Percentiles rank a stretch among this genome's conserved stretches.
Conservation (phyloP, 2,113 vertebrate species). For the Heterocephalus glaber region DNA sequence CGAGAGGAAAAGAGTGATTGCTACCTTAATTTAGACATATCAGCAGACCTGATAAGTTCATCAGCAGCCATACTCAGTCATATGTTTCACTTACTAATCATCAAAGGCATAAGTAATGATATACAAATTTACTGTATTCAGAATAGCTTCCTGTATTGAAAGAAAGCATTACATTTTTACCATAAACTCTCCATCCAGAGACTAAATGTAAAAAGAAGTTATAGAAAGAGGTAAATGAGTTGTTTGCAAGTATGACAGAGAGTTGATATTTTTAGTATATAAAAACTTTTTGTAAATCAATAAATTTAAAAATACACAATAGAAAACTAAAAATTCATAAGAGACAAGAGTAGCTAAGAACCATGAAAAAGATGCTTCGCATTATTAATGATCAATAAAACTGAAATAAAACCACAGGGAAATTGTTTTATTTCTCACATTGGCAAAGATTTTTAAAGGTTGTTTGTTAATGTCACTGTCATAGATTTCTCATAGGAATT, state of each 20-base stretch:
- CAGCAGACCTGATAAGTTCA: neutral
- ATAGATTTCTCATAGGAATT: neutral
- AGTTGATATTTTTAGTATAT: neutral
- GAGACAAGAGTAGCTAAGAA: neutral
- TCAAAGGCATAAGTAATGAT: neutral
- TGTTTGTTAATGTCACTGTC: neutral
- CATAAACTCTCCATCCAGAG: neutral
- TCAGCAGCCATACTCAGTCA: neutral
- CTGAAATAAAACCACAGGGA: neutral
- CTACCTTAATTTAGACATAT: neutral
- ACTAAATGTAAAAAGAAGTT: neutral
- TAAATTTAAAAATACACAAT: neutral
- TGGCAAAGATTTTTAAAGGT: neutral
- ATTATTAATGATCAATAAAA: neutral
- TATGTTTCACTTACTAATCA: neutral
- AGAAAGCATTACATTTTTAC: slow-evolving; percentile 4
- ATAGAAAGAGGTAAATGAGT: neutral
- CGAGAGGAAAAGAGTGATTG: neutral
- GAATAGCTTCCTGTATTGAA: neutral
- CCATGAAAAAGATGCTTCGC: neutral
- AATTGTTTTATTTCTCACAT: neutral
- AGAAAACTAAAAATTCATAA: neutral
- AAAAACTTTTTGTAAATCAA: slow-evolving; percentile 12
- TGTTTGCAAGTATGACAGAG: neutral
- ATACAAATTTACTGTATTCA: neutral